Base-by-base conservation (phyloP, 2,113 vertebrate genomes). In the Rana temporaria region DNA sequence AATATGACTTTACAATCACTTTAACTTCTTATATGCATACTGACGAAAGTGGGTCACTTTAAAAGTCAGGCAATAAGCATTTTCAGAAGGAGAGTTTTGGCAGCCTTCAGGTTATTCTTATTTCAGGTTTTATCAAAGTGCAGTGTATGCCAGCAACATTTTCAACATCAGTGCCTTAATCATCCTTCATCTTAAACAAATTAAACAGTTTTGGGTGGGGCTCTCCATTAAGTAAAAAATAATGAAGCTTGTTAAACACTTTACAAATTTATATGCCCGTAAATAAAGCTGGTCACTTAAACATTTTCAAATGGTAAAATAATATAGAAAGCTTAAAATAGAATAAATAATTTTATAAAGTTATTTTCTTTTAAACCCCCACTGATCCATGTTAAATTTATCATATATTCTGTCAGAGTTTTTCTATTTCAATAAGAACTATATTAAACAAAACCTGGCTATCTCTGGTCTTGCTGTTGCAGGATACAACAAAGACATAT, bases 261-360 rank as follows among this genome's bases (percentile, higher is more conserved):
- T 89, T 89, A 92, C 77, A 88, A 89, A 90, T 91, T 93, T 92
- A 92, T 93, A 93, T 90, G 92, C 89, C 90, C 84, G 86, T 92
- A 92, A 91, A 90, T 90, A 93, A 93, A 93, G 92, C 90, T 88
- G 92, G 89, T 86, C 88, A 90, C 62, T 19, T 85, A 89, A 90
- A 90, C 90, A 86, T 84, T 85, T 57, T 90, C 84, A 87, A 87
- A 92, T 90, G 92, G 90, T 88, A 92, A 93, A 93, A 90, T 90
- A 92, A 87, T 90, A 93, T 85, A 92, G 92, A 93, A 91, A 85
- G 90, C 87, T 94, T 93, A 93, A 94, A 94, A 91, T 91, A 94
- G 88, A 95, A 95, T 95, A 95, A 95, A 95, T 95, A 93, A 92
- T 91, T 90, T 92, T 89, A 93, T 94, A 95, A 93, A 94, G 91